Base-by-base conservation (phyloP, 2,888 invertebrate genomes). In the Eristalis tenax region DNA sequence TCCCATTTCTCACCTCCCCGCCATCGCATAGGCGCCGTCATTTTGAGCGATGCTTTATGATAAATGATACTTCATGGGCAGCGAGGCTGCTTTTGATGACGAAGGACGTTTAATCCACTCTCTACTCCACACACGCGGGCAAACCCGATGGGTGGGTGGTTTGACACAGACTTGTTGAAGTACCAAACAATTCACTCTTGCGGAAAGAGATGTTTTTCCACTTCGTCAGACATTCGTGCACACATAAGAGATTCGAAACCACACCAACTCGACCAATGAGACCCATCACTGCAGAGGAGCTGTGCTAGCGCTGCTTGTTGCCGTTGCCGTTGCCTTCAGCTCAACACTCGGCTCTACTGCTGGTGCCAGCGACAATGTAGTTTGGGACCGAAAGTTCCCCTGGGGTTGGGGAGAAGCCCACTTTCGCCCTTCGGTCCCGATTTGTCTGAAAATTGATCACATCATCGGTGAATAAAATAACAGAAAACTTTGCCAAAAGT, bases 141-240 rank as follows among this genome's bases (percentile, higher is more conserved):
- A 38, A 32, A 26, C 64, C 71, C 28, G 76, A n/a, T n/a, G n/a
- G 81, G 35, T 69, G 70, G 71, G 68, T 85, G 65, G 73, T 86
- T 86, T 78, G 65, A 65, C 57, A 57, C 85, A 81, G 84, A 88
- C 81, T 89, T 90, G 89, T 6, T 89, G 89, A 91, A 91, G 69
- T 77, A 71, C 64, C 63, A 71, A 77, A 43, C 57, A 76, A 79
- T 50, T 65, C 79, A 71, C 75, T 70, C 65, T 32, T 64, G 57
- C 23, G 26, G 59, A 75, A 73, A 74, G 68, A 59, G 70, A 57
- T 85, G 59, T 76, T 76, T 65, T 85, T 80, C 84, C 70, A 70
- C 76, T 68, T 64, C 70, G 63, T 32, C 56, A 56, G 40, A 63
- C 59, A 71, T 50, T n/a, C 43, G 13, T 70, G 66, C 15, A 61